These are phyloP conservation scores for Pachyrhynchus sulphureomaculatus DNA, from an alignment of 1,140 invertebrate genomes.

Conservation along the genomic window DNA sequence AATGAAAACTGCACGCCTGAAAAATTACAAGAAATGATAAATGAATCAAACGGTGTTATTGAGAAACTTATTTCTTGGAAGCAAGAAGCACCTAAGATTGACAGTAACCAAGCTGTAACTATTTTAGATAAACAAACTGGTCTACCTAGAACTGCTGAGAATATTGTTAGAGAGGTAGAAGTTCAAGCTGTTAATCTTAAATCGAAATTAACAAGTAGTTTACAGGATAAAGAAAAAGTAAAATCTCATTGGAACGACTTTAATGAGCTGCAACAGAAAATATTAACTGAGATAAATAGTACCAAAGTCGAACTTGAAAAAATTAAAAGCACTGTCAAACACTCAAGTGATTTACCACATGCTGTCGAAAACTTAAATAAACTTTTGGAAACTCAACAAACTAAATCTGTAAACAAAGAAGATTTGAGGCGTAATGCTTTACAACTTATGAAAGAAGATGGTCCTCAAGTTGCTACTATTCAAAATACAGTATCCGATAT, in stretches of 20 bases:
- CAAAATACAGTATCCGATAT: slow-evolving; percentile 74
- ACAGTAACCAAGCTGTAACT: slow-evolving; percentile 59
- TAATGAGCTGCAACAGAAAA: slow-evolving; percentile 63
- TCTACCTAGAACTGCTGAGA: slow-evolving; percentile 67
- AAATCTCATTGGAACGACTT: slow-evolving; percentile 69
- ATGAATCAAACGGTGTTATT: slow-evolving; percentile 67
- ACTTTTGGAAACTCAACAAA: slow-evolving; percentile 56
- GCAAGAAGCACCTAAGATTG: slow-evolving; percentile 65
- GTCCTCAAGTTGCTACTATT: slow-evolving; percentile 72
- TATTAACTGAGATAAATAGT: slow-evolving; percentile 63
- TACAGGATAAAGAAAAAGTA: slow-evolving; percentile 67
- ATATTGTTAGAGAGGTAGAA: slow-evolving; percentile 70
- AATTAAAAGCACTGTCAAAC: slow-evolving; percentile 55
- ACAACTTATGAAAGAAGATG: slow-evolving; percentile 77
- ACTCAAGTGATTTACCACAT: slow-evolving; percentile 59
- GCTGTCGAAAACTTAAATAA: slow-evolving; percentile 61
- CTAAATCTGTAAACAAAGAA: slow-evolving; percentile 59
- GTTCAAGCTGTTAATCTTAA: slow-evolving; percentile 65
- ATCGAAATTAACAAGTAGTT: slow-evolving; percentile 63
- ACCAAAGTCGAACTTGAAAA: slow-evolving; percentile 57
- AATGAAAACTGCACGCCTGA: slow-evolving; percentile 65
- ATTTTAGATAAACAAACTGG: slow-evolving; percentile 68
- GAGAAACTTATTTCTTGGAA: slow-evolving; percentile 70
- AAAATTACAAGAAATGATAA: slow-evolving; percentile 64
- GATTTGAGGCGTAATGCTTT: slow-evolving; percentile 70